These are phyloP conservation scores for Pandemis corylana DNA, from an alignment of 2,888 invertebrate species.

Conservation along the genomic window DNA sequence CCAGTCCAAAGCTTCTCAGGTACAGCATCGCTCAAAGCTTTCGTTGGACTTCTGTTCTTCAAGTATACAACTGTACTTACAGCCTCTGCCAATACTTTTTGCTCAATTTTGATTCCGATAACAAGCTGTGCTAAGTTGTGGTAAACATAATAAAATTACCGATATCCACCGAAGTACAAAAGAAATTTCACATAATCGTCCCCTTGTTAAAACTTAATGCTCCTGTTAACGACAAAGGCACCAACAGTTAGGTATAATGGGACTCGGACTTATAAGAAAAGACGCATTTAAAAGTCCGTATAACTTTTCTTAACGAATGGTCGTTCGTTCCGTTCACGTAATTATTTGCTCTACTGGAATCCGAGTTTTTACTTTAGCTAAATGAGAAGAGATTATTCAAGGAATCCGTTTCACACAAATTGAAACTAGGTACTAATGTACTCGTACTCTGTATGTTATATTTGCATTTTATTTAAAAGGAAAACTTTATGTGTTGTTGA, in stretches of 20 bases:
- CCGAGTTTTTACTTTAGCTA: neutral
- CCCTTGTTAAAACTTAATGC: slow-evolving; percentile 11
- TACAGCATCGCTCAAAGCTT: too few species aligned
- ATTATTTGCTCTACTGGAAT: slow-evolving; percentile 10
- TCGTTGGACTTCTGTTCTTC: too few species aligned
- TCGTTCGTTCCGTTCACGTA: neutral
- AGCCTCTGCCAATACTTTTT: too few species aligned
- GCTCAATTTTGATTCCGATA: too few species aligned
- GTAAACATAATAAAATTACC: neutral
- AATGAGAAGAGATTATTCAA: neutral
- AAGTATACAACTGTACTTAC: too few species aligned
- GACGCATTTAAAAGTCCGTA: slow-evolving; percentile 5
- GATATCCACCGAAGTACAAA: neutral
- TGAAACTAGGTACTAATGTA: neutral
- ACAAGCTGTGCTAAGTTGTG: neutral
- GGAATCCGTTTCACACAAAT: neutral
- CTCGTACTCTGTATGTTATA: too few species aligned
- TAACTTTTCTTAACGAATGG: slow-evolving; percentile 7
- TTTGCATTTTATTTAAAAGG: too few species aligned
- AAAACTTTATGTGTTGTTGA: too few species aligned
- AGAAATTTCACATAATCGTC: slow-evolving; percentile 2
- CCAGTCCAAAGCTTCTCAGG: too few species aligned
- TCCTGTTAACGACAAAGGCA: neutral
- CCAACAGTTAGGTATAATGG: neutral
- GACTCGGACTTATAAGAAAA: slow-evolving; percentile 5